Base-by-base conservation (phyloP, 2,113 vertebrate genomes). In the Dromaius novaehollandiae region DNA sequence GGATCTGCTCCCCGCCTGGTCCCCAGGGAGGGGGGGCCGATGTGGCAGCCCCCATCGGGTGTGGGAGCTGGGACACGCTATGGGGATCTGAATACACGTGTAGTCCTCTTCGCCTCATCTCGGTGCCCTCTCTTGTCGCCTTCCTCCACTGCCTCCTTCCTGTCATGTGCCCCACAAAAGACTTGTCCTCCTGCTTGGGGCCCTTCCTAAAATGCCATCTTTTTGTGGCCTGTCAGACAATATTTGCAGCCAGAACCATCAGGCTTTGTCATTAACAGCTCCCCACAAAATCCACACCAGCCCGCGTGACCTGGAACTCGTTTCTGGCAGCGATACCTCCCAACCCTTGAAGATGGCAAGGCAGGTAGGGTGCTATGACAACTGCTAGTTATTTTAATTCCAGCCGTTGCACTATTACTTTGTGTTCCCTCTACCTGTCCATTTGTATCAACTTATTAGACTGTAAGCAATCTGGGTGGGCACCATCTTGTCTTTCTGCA, bases 71-170 rank as follows among this genome's bases (percentile, higher is more conserved):
- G 30, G 16, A 20, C 11, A 11, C 28, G 20, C 42, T 44, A 20
- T 46, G 32, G 26, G 28, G 50, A n/a, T 53, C 51, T 38, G 24
- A 53, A 38, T 51, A 38, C 18, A 16, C 11, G 28, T 6, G 26
- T 73, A 36, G 18, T 36, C n/a, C 56, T 55, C 66, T 77, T 73
- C 26, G 44, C 36, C 28, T 8, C 56, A 93, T 15, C 34, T 70
- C 40, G 1, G 1, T 79, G 48, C 34, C 0, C 0, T 36, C 65
- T 82, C 51, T 56, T 55, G 30, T 76, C 3, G 2, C 63, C 53
- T 65, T 38, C 1, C 0, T 77, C 60, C 0, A 0, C 44, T 83
- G 50, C 25, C 60, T 81, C 66, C 3, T 22, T 66, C 63, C 82
- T 56, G 13, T 76, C 51, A 61, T 6, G 19, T 22, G 55, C 30